A percentile compares a stretch with the other conserved stretches of the same genome.
phyloP scores from a whole-genome alignment of 2,888 invertebrate genomes.

The Villa cingulata region DNA sequence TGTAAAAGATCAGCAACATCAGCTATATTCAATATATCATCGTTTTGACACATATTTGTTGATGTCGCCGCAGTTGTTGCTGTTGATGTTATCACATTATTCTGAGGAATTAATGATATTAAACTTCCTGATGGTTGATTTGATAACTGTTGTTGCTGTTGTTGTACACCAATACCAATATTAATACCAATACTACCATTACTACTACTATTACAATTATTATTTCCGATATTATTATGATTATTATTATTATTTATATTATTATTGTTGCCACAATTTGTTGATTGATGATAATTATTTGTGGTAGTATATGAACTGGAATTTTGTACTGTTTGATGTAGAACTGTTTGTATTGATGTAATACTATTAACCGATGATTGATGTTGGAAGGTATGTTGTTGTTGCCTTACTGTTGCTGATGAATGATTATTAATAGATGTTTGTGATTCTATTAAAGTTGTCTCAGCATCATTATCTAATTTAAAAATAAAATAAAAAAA shows the following conservation, averaged over 20 bases:
- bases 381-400: conserved; percentile 32
- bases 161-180: conserved; percentile 12
- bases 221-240: too few relatives aligned
- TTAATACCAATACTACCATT: conserved; percentile 12
- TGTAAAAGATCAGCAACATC: conserved; percentile 79
- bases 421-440: conserved; percentile 6
- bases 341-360: conserved; percentile 31
- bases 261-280: too few relatives aligned
- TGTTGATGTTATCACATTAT: too few relatives aligned
- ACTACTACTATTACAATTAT: not conserved
- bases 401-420: not conserved
- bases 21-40: conserved; percentile 30
- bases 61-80: too few relatives aligned
- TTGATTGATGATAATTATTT: not conserved
- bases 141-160: conserved; percentile 23
- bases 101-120: conserved; percentile 28
- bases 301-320: conserved; percentile 1
- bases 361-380: conserved; percentile 33
- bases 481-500: conserved; percentile 4
- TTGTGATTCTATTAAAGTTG: conserved; percentile 23
- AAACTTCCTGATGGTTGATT: conserved; percentile 25
- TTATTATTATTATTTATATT: too few relatives aligned
- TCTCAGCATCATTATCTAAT: conserved; percentile 30
- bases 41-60: conserved; percentile 25
- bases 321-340: conserved; percentile 25